Conservation (phyloP, 2,797 vertebrate species). For the Hydrolagus colliei region DNA sequence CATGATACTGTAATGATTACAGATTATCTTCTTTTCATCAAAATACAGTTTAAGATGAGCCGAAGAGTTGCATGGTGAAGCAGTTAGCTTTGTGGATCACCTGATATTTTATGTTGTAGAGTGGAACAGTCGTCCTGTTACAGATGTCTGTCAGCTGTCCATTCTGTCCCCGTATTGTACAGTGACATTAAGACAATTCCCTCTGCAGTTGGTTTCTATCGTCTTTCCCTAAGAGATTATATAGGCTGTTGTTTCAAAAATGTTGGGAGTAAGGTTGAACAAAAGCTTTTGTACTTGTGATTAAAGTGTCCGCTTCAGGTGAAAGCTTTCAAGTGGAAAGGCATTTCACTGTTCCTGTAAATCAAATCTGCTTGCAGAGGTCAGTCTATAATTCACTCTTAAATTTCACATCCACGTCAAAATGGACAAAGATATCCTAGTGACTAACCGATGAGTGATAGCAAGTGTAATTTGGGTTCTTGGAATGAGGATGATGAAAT, state of each 20-base stretch:
- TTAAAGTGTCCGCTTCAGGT: not conserved
- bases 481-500: not conserved
- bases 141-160: not conserved
- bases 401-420: not conserved
- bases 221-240: too few species aligned
- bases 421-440: not conserved
- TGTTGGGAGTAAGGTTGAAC: not conserved
- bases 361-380: not conserved
- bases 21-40: too few species aligned
- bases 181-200: not conserved
- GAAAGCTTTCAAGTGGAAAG: not conserved
- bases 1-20: not conserved
- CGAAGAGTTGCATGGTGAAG: not conserved
- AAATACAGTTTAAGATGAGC: not conserved
- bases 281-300: not conserved
- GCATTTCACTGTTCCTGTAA: not conserved
- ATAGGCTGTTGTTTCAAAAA: not conserved
- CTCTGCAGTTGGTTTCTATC: not conserved
- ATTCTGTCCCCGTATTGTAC: not conserved
- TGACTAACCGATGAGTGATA: not conserved
- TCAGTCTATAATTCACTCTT: not conserved
- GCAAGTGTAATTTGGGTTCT: conserved; percentile 3
- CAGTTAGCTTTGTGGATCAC: not conserved
- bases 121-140: not conserved
- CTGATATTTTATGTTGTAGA: not conserved